These are phyloP conservation scores for Panulirus ornatus DNA, from an alignment of 1,140 invertebrate species.

Conservation along the genomic window DNA sequence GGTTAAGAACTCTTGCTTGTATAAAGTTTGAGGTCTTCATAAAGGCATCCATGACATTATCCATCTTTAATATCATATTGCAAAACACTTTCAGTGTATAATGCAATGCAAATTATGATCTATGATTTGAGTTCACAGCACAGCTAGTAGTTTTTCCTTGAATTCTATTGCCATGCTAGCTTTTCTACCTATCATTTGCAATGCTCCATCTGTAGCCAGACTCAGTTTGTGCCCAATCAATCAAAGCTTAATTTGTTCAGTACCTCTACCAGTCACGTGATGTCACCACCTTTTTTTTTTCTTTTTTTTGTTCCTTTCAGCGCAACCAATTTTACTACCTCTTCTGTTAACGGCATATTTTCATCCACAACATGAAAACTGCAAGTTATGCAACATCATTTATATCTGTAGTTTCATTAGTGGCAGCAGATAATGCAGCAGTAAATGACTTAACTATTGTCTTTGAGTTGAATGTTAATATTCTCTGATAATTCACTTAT, in stretches of 20 bases:
- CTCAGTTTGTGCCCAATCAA: slow-evolving; percentile 4
- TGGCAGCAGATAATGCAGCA: slow-evolving; percentile 38
- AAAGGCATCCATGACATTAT: slow-evolving; percentile 17
- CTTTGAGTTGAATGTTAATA: too few species aligned
- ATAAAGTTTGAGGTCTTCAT: slow-evolving; percentile 13
- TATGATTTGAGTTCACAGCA: background rate
- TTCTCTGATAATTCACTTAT: too few species aligned
- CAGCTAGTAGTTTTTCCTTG: slow-evolving; percentile 16
- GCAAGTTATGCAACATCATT: slow-evolving; percentile 40
- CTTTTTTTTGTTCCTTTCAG: slow-evolving; percentile 14
- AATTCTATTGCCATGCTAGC: slow-evolving; percentile 20
- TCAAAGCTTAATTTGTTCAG: too few species aligned
- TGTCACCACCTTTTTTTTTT: slow-evolving; percentile 12
- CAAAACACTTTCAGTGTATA: slow-evolving; percentile 20
- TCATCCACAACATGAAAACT: slow-evolving; percentile 37
- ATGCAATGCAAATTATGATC: slow-evolving; percentile 12
- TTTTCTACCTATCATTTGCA: slow-evolving; percentile 16
- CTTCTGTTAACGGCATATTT: slow-evolving; percentile 21
- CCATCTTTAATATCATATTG: slow-evolving; percentile 19
- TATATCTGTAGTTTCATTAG: slow-evolving; percentile 41
- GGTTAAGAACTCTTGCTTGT: background rate
- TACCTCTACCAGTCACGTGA: background rate
- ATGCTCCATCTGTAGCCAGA: slow-evolving; percentile 26
- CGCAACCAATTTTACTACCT: slow-evolving; percentile 34
- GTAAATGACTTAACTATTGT: slow-evolving; percentile 24